Evolutionary conservation across 1,140 invertebrate genomes (phyloP).

Genomic region (Riptortus pedestris): DNA sequence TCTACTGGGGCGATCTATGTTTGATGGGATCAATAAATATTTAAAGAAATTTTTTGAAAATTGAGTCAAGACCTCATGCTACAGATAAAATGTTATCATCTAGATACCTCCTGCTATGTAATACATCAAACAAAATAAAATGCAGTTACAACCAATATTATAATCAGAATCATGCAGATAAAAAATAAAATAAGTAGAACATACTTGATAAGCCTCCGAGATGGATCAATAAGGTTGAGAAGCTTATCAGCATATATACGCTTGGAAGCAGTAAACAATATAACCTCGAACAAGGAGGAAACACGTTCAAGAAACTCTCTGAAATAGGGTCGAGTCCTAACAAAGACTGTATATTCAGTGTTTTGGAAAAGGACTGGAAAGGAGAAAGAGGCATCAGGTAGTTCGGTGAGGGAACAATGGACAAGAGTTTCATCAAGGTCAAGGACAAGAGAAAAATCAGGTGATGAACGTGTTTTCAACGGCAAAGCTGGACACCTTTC

Average conservation of each 20-base stretch:
- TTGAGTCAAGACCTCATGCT: no score
- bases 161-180: no score
- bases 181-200: no score
- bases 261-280: constrained; percentile 92
- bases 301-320: constrained; percentile 84
- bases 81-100: no score
- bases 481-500: constrained; percentile 84
- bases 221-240: constrained; percentile 83
- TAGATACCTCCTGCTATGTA: no score
- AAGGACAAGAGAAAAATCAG: constrained; percentile 83
- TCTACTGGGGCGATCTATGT: no score
- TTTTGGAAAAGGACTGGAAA: constrained; percentile 93
- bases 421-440: constrained; percentile 91
- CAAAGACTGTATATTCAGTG: constrained; percentile 53
- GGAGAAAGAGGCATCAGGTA: constrained; percentile 82
- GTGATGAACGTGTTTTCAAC: constrained; percentile 82
- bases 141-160: no score
- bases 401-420: constrained; percentile 85
- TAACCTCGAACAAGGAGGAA: constrained; percentile 85
- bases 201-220: constrained; percentile 80
- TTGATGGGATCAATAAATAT: no score
- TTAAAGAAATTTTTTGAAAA: no score
- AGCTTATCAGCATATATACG: constrained; percentile 91
- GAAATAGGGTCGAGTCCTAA: constrained; percentile 77
- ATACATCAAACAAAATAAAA: no score